phyloP scores from a whole-genome alignment of 2,888 invertebrate species.

The Dynastes grantii region DNA sequence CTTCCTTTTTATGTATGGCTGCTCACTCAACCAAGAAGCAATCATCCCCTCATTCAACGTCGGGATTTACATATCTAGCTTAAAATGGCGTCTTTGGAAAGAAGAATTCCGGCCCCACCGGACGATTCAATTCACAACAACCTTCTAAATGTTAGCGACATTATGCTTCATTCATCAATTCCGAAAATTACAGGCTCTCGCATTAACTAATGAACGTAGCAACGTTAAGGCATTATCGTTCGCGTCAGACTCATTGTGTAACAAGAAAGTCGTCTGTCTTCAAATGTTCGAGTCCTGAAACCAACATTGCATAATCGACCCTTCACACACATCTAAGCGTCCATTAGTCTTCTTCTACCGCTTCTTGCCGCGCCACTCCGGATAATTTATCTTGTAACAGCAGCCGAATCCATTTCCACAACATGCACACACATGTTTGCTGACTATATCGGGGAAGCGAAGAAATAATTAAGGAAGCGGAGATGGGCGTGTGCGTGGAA shows the following conservation, averaged over 20 bases:
- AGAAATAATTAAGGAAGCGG: conserved; percentile 32
- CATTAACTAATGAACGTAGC: conserved; percentile 43
- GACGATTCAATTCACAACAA: conserved; percentile 7
- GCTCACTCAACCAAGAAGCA: too few relatives aligned
- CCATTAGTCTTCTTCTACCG: conserved; percentile 40
- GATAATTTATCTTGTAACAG: conserved; percentile 48
- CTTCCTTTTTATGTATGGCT: too few relatives aligned
- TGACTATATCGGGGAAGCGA: conserved; percentile 4
- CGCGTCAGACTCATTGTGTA: conserved; percentile 31
- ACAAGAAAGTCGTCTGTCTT: conserved; percentile 43
- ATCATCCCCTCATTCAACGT: not conserved
- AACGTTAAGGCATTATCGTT: conserved; percentile 36
- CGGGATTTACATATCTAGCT: not conserved
- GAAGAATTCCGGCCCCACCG: not conserved
- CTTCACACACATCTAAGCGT: conserved; percentile 44
- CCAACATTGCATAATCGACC: conserved; percentile 45
- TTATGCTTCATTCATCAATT: conserved; percentile 37
- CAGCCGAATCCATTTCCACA: conserved; percentile 43
- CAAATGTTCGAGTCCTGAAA: conserved; percentile 34
- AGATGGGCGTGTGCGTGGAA: conserved; percentile 1
- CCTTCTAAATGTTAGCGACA: conserved; percentile 6
- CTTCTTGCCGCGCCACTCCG: conserved; percentile 34
- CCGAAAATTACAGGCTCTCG: conserved; percentile 29
- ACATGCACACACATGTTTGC: conserved; percentile 34
- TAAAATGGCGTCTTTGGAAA: not conserved